Conservation (phyloP, 2,888 invertebrate species). For the Synergus gifuensis region DNA sequence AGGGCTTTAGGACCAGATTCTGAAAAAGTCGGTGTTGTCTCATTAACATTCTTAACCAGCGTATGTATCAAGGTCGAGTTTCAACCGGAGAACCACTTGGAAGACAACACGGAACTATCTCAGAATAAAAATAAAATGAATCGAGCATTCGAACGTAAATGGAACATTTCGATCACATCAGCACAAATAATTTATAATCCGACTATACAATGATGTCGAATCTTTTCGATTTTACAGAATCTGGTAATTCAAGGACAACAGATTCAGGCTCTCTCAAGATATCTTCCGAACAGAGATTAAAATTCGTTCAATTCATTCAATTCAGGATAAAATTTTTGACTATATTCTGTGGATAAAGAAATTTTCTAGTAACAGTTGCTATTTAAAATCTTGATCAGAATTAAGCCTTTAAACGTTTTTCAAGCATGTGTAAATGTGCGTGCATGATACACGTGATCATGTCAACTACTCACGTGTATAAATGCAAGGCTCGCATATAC, state of each 20-base stretch:
- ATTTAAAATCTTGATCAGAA: background rate
- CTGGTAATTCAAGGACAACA: background rate
- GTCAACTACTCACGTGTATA: conserved; percentile 20
- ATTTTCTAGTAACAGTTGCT: no score
- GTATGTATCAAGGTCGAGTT: conserved; percentile 22
- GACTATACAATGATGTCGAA: background rate
- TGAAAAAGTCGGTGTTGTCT: background rate
- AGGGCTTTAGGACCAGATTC: conserved; percentile 1
- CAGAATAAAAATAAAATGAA: conserved; percentile 12
- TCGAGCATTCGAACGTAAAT: background rate
- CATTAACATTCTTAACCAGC: conserved; percentile 18
- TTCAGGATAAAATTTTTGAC: no score
- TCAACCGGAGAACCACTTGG: background rate
- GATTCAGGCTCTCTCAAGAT: background rate
- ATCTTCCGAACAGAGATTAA: background rate
- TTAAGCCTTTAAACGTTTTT: conserved; percentile 4
- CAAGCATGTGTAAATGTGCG: conserved; percentile 27
- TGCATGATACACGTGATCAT: conserved; percentile 34
- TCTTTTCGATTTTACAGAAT: background rate
- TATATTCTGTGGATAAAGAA: no score
- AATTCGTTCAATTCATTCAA: no score
- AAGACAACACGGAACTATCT: conserved; percentile 29
- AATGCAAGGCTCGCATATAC: conserved; percentile 29
- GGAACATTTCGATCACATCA: background rate
- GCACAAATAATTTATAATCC: background rate